Evolutionary conservation across 92 coral and sea anemone species (phyloP).

Genomic region (Montipora capitata): DNA sequence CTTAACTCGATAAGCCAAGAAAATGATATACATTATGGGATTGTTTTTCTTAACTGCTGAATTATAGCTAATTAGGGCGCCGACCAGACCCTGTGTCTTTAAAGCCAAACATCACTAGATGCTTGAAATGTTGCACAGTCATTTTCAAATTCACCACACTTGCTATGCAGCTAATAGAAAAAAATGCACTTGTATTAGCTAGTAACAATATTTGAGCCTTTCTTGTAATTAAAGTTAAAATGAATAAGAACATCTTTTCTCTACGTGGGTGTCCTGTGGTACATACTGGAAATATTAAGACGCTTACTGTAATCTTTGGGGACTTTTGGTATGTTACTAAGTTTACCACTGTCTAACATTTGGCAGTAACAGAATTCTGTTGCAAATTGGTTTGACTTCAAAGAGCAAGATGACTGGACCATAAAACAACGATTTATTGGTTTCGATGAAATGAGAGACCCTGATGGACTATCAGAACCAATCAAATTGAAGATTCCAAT

Average conservation of each 20-base stretch:
- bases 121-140: not conserved
- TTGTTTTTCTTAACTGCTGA: not conserved
- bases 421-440: conserved; percentile 11
- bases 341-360: too few species aligned
- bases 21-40: not conserved
- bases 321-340: too few species aligned
- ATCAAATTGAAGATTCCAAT: conserved; percentile 79
- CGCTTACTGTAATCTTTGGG: too few species aligned
- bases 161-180: not conserved
- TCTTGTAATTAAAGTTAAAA: not conserved
- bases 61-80: not conserved
- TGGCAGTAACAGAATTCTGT: too few species aligned
- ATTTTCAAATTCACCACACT: too few species aligned
- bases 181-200: too few species aligned
- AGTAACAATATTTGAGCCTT: not conserved
- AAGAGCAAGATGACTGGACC: not conserved
- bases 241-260: too few species aligned
- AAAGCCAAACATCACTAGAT: not conserved
- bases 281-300: not conserved
- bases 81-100: not conserved
- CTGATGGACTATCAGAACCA: conserved; percentile 42
- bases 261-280: not conserved
- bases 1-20: not conserved
- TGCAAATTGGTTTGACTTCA: too few species aligned
- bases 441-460: conserved; percentile 52